Percentiles rank a stretch among this genome's conserved stretches.
Conservation (phyloP, 1,140 invertebrate species). For the Thereuonema tuberculata region DNA sequence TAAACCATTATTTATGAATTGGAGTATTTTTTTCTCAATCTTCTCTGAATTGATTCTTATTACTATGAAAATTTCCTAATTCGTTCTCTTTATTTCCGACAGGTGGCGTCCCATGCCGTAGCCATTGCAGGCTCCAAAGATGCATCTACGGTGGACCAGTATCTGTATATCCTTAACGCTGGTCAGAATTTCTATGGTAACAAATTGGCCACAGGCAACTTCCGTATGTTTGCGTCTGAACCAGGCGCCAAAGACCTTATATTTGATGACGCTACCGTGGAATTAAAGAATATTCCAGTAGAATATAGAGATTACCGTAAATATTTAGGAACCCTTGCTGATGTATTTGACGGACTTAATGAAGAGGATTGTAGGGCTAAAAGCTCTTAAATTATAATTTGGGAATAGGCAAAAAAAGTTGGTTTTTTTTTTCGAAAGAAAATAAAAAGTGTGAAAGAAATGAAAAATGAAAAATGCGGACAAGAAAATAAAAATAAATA, state of each 20-base stretch:
- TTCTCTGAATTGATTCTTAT: background rate
- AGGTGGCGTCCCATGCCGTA: slow-evolving; percentile 30
- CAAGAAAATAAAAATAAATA: too few species aligned
- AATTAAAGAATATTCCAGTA: background rate
- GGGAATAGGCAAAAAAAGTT: too few species aligned
- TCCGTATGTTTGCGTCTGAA: slow-evolving; percentile 3
- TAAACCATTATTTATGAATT: background rate
- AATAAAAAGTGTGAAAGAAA: too few species aligned
- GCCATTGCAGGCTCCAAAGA: slow-evolving; percentile 28
- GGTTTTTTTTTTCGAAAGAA: too few species aligned
- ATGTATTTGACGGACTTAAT: background rate
- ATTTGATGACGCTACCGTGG: background rate
- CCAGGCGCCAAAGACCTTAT: slow-evolving; percentile 8
- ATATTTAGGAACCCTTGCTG: background rate
- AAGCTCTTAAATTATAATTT: too few species aligned
- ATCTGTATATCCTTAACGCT: background rate
- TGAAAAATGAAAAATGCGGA: too few species aligned
- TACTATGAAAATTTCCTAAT: too few species aligned
- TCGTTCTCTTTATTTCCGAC: slow-evolving; percentile 11
- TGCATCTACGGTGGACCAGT: background rate
- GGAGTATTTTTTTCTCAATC: background rate
- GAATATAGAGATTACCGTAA: background rate
- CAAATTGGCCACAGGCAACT: background rate
- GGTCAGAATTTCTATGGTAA: slow-evolving; percentile 4
- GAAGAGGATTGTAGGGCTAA: background rate